Percentiles rank a stretch among this genome's conserved stretches.
These are phyloP conservation scores for Gymnobelideus leadbeateri DNA, from an alignment of 2,113 vertebrate genomes.

Conservation along the genomic window DNA sequence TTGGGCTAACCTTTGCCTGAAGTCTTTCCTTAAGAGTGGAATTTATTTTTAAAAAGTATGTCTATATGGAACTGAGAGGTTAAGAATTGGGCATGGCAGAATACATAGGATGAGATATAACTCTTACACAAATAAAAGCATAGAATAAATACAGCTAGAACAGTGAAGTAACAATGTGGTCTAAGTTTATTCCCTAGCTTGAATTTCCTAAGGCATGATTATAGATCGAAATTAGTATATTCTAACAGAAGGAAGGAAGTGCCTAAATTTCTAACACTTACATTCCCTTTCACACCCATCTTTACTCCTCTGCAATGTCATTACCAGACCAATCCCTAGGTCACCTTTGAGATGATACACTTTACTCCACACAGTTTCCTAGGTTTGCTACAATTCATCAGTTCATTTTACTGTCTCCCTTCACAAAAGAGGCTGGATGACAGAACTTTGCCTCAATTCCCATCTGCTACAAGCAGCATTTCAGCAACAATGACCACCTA, in stretches of 20 bases:
- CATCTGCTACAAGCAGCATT: slow-evolving; percentile 25
- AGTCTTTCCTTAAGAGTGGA: background rate
- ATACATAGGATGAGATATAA: slow-evolving; percentile 25
- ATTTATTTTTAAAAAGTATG: background rate
- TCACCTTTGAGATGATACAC: background rate
- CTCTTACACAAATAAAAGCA: slow-evolving; percentile 26
- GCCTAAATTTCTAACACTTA: slow-evolving; percentile 1
- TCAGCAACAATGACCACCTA: slow-evolving; percentile 64
- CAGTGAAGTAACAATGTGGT: slow-evolving; percentile 19
- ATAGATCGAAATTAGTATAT: slow-evolving; percentile 15
- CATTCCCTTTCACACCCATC: slow-evolving; percentile 18
- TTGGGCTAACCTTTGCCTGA: background rate
- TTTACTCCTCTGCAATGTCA: slow-evolving; percentile 1
- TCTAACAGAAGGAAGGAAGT: slow-evolving; percentile 20
- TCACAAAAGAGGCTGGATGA: background rate
- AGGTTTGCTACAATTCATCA: background rate
- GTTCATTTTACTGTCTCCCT: slow-evolving; percentile 19
- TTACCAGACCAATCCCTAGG: background rate
- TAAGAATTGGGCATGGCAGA: background rate
- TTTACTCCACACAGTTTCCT: background rate
- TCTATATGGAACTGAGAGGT: slow-evolving; percentile 48
- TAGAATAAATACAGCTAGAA: slow-evolving; percentile 36
- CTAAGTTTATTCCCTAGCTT: slow-evolving; percentile 48
- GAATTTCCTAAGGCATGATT: slow-evolving; percentile 17
- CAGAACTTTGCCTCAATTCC: slow-evolving; percentile 27